Evolutionary conservation across 2,797 vertebrate genomes (phyloP), one percentile per base, ranked within the genome.

Genomic region (Menidia menidia): DNA sequence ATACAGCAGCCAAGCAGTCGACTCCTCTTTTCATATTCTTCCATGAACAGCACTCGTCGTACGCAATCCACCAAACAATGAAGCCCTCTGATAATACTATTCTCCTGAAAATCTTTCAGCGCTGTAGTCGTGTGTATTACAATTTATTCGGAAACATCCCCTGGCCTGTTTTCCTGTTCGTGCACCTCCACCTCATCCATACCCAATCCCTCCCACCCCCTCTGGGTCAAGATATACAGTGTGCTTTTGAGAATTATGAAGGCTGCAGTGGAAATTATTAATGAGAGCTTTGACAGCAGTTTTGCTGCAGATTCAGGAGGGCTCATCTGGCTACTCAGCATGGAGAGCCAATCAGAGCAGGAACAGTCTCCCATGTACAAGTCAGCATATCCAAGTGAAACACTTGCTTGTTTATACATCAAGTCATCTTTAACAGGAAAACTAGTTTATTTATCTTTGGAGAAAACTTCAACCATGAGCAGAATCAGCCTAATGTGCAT

Each of bases 251-350:
- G 77, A 78, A 73, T 82, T 74, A 89, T 84, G 84, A 81, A 80
- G 71, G 77, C 84, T 85, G 86, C 83, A 52, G 79, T 83, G 69
- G 48, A 85, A 83, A 85, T 89, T 77, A 87, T 83, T 87, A 87
- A 87, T 85, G 78, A 87, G 81, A 73, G 87, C 82, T 88, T 78
- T 88, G 87, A 87, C 89, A 87, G 87, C 88, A 89, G 66, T 88
- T 88, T 85, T 86, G 68, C 73, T 83, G 81, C 79, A 84, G 63
- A 80, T 88, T 77, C 78, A 82, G 82, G 71, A 74, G 67, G 67
- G 69, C 78, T 84, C 78, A 60, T 84, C 60, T 41, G 67, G 69
- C 82, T 61, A 68, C 79, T 79, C 82, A 62, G 83, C 83, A 69
- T 66, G 75, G 74, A 77, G 75, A 80, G 45, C 75, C 75, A 51